Percentiles rank a stretch among this genome's conserved stretches.
Conservation (phyloP, 2,797 vertebrate genomes). For the Anas georgica region DNA sequence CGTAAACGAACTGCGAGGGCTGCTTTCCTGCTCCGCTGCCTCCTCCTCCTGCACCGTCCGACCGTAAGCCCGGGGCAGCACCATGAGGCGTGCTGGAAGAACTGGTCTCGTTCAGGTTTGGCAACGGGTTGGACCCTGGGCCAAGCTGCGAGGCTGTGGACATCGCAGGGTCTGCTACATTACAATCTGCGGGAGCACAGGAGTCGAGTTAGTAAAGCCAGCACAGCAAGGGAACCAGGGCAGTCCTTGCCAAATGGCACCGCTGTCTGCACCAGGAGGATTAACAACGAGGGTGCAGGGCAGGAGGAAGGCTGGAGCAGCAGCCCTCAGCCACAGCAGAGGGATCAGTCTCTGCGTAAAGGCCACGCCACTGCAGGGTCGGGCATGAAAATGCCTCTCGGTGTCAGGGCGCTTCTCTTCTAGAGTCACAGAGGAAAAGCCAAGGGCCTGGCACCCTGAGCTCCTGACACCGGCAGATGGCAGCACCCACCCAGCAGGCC, state of each 20-base stretch:
- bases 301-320: not conserved
- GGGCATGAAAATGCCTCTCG: not conserved
- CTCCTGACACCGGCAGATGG: slow-evolving; percentile 55
- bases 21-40: slow-evolving; percentile 74
- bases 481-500: slow-evolving; percentile 39
- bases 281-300: not conserved
- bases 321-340: not conserved
- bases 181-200: slow-evolving; percentile 72
- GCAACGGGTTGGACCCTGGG: slow-evolving; percentile 83
- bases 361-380: not conserved
- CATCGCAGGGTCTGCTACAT: slow-evolving; percentile 87
- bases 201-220: not conserved
- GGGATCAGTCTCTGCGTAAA: not conserved
- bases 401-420: not conserved
- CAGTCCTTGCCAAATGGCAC: too few relatives aligned
- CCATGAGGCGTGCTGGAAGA: slow-evolving; percentile 81
- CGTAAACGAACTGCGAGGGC: slow-evolving; percentile 91
- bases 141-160: slow-evolving; percentile 83
- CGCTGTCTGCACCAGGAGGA: not conserved
- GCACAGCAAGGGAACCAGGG: not conserved
- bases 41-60: slow-evolving; percentile 64
- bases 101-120: slow-evolving; percentile 80
- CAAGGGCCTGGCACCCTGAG: not conserved
- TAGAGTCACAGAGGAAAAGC: not conserved
- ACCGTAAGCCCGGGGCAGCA: slow-evolving; percentile 67